These are phyloP conservation scores for Rattus rattus DNA, from an alignment of 2,113 vertebrate species.

Conservation along the genomic window DNA sequence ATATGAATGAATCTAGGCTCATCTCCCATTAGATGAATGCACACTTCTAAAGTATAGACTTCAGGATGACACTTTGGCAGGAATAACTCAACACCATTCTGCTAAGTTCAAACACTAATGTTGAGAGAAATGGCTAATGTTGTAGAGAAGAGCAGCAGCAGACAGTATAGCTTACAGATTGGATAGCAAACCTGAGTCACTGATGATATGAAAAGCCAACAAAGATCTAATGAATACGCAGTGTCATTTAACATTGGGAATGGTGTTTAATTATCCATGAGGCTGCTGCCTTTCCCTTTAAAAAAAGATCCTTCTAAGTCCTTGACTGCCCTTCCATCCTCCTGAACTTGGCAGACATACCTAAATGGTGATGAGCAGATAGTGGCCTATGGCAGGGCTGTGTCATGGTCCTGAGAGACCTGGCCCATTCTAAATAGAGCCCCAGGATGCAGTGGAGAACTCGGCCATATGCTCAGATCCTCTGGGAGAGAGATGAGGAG, in stretches of 20 bases:
- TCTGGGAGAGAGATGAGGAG: not conserved
- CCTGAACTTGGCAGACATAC: slow-evolving; percentile 33
- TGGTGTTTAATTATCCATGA: not conserved
- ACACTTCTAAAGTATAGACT: not conserved
- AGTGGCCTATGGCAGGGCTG: not conserved
- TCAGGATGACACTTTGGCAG: slow-evolving; percentile 1
- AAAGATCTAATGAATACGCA: slow-evolving; percentile 5
- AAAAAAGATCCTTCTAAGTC: not conserved
- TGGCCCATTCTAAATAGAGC: not conserved
- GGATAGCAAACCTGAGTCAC: slow-evolving; percentile 49
- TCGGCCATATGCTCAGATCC: not conserved
- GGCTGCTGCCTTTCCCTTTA: not conserved
- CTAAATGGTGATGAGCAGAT: not conserved
- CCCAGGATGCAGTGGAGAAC: not conserved
- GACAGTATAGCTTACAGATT: slow-evolving; percentile 8
- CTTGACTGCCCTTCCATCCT: not conserved
- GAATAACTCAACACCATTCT: slow-evolving; percentile 33
- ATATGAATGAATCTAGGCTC: not conserved
- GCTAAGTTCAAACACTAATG: slow-evolving; percentile 36
- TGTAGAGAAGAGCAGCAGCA: slow-evolving; percentile 17
- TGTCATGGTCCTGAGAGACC: not conserved
- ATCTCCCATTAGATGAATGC: not conserved
- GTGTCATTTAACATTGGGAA: slow-evolving; percentile 14
- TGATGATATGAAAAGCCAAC: slow-evolving; percentile 25
- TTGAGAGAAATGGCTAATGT: not conserved